phyloP scores from a whole-genome alignment of 2,797 vertebrate genomes.

The Peromyscus eremicus region DNA sequence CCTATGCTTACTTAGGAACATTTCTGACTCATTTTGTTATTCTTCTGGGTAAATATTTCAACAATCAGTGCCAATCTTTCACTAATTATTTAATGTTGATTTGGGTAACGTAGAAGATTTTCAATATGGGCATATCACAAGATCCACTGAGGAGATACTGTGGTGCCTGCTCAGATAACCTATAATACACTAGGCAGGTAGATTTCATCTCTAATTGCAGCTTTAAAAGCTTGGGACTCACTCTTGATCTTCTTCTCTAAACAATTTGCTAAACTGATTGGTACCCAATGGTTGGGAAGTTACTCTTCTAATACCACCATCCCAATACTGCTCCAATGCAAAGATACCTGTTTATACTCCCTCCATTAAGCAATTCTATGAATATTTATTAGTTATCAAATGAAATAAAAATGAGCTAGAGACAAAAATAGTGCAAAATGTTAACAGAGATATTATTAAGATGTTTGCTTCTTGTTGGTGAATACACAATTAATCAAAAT shows the following conservation, averaged over 20 bases:
- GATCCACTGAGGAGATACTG: fast-evolving
- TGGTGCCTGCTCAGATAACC: not conserved
- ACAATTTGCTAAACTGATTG: not conserved
- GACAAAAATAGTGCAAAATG: not conserved
- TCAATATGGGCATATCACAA: no score
- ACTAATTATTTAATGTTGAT: not conserved
- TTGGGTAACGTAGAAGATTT: not conserved
- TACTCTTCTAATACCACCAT: not conserved
- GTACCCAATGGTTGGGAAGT: not conserved
- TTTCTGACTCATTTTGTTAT: not conserved
- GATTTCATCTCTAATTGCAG: fast-evolving
- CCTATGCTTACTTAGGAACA: not conserved
- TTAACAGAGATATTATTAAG: not conserved
- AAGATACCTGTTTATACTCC: no score
- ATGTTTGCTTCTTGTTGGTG: not conserved
- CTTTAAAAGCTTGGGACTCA: not conserved
- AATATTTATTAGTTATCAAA: no score
- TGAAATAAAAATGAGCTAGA: not conserved
- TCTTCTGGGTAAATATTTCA: not conserved
- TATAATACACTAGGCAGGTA: not conserved
- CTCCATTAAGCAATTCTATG: no score
- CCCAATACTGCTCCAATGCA: not conserved
- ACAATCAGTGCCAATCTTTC: not conserved
- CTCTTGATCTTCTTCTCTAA: not conserved
- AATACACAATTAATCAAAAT: not conserved